Evolutionary conservation across 2,888 invertebrate genomes (phyloP).

Genomic region (Tenthredo scrophulariae): DNA sequence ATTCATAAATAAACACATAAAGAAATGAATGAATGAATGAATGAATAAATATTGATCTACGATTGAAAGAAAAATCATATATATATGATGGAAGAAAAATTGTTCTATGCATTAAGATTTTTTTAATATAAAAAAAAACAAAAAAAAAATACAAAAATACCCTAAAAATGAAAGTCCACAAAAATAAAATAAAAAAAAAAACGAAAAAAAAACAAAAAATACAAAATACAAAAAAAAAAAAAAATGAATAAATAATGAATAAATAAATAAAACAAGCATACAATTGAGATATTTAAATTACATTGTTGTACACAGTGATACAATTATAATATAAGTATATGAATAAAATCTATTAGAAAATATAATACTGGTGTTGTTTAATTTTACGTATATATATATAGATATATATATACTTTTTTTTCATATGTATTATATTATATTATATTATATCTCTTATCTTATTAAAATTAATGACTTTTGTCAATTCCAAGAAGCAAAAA

Average conservation of each 20-base stretch:
- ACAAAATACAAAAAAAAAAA: conserved; percentile 71
- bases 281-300: conserved; percentile 75
- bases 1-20: conserved; percentile 9
- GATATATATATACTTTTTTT: conserved; percentile 25
- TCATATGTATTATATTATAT: conserved; percentile 20
- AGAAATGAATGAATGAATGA: background rate
- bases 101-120: conserved; percentile 76
- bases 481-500: conserved; percentile 53
- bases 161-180: conserved; percentile 73
- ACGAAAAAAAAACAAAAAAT: conserved; percentile 43
- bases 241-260: conserved; percentile 51
- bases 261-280: conserved; percentile 66
- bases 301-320: conserved; percentile 79
- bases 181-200: conserved; percentile 63
- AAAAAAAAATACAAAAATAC: conserved; percentile 55
- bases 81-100: conserved; percentile 60
- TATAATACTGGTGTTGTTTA: conserved; percentile 70
- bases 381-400: conserved; percentile 51
- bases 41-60: conserved; percentile 10
- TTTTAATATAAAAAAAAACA: conserved; percentile 71
- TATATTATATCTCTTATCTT: conserved; percentile 39
- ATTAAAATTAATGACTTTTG: conserved; percentile 39
- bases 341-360: conserved; percentile 78
- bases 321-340: conserved; percentile 78
- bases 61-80: conserved; percentile 60